These are phyloP conservation scores for Sinocyclocheilus anshuiensis DNA, from an alignment of 2,113 vertebrate genomes.

Conservation along the genomic window DNA sequence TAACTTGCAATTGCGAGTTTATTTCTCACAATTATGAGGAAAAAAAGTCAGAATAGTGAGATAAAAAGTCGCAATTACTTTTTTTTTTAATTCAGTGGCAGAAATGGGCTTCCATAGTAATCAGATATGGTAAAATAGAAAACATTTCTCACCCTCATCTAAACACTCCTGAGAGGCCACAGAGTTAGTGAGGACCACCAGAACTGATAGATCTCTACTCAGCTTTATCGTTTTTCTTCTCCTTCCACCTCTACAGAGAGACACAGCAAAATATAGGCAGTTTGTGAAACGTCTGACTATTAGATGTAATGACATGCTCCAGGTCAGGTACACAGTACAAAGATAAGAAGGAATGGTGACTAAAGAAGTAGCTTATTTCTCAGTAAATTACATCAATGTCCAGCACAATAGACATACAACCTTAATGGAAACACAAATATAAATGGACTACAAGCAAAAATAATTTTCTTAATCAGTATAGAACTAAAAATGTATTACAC, in stretches of 20 bases:
- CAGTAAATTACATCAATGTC: not conserved
- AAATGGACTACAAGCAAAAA: not conserved
- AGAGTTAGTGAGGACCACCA: slow-evolving; percentile 94
- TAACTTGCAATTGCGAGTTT: too few species aligned
- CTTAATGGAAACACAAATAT: not conserved
- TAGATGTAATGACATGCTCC: not conserved
- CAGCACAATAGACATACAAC: not conserved
- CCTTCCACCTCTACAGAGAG: slow-evolving; percentile 75
- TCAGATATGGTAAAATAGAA: not conserved
- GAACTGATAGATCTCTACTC: slow-evolving; percentile 91
- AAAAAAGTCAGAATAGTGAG: too few species aligned
- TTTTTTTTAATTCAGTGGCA: too few species aligned
- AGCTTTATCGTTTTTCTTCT: slow-evolving; percentile 94
- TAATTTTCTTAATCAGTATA: too few species aligned
- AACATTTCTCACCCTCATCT: slow-evolving; percentile 82
- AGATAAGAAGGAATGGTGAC: not conserved
- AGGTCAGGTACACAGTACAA: not conserved
- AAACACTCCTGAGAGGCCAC: slow-evolving; percentile 91
- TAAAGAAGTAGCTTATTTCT: not conserved
- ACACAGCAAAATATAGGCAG: slow-evolving; percentile 9
- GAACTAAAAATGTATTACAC: not conserved
- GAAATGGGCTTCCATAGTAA: not conserved
- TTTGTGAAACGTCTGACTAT: not conserved
- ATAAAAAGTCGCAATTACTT: too few species aligned
- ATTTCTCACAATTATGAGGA: too few species aligned